These are phyloP conservation scores for Eira barbara DNA, from an alignment of 2,113 vertebrate genomes.

Conservation along the genomic window DNA sequence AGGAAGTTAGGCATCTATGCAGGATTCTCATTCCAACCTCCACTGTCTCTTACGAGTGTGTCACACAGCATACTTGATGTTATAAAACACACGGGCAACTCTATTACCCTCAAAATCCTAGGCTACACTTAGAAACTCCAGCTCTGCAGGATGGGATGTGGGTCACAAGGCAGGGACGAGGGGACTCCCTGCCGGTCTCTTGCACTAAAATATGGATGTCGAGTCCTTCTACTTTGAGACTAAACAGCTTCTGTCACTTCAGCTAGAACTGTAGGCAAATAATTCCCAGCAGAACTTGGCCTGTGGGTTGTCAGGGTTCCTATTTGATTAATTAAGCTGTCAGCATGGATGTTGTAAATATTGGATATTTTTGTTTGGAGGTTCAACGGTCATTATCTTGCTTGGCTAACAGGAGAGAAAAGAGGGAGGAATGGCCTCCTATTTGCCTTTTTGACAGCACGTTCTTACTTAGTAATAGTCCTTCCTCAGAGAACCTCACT, in stretches of 20 bases:
- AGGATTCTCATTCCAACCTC: not conserved
- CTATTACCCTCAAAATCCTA: not conserved
- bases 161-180: not conserved
- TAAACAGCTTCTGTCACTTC: not conserved
- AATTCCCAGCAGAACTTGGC: not conserved
- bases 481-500: not conserved
- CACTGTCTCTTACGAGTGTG: rapidly evolving
- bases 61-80: rapidly evolving
- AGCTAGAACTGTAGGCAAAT: not conserved
- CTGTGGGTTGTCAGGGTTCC: not conserved
- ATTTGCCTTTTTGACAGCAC: not conserved
- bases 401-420: not conserved
- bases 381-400: not conserved
- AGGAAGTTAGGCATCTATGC: not conserved
- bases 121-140: not conserved
- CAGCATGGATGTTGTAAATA: not conserved
- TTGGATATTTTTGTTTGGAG: not conserved
- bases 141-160: not conserved
- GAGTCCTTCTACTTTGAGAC: not conserved
- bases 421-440: not conserved
- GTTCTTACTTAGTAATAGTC: not conserved
- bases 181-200: not conserved
- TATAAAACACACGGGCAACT: not conserved
- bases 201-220: not conserved
- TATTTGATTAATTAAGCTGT: not conserved